phyloP scores from a whole-genome alignment of 2,888 invertebrate genomes.

The Agriotes lineatus region DNA sequence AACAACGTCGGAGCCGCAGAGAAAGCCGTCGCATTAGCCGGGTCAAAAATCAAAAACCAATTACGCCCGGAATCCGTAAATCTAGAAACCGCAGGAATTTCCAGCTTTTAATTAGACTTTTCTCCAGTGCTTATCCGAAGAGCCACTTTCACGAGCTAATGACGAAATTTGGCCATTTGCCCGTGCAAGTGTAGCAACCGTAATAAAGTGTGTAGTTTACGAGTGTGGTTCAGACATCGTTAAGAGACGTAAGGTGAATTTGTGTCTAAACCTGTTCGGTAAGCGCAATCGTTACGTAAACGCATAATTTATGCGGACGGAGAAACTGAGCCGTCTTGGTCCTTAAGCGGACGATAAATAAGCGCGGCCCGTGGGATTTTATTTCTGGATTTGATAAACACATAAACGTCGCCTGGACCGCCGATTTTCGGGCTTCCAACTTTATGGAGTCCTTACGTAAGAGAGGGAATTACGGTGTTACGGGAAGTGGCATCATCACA shows the following conservation, averaged over 20 bases:
- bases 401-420: conserved; percentile 4
- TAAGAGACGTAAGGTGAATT: conserved; percentile 38
- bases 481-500: too few relatives aligned
- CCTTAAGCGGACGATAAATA: conserved; percentile 35
- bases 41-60: neutral
- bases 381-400: conserved; percentile 28
- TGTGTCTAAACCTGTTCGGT: conserved; percentile 46
- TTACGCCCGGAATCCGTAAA: neutral
- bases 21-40: too few relatives aligned
- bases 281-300: conserved; percentile 45
- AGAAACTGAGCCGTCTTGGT: conserved; percentile 31
- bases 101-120: neutral
- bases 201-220: conserved; percentile 45
- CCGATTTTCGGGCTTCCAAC: conserved; percentile 5
- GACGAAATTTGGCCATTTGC: conserved; percentile 36
- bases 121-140: neutral
- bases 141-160: neutral
- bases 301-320: conserved; percentile 40
- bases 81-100: neutral
- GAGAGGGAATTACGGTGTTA: too few relatives aligned
- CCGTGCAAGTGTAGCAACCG: conserved; percentile 41
- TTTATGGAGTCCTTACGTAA: too few relatives aligned
- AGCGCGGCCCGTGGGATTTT: conserved; percentile 6
- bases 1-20: too few relatives aligned
- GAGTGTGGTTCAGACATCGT: conserved; percentile 35